A percentile compares a stretch with the other conserved stretches of the same genome.
phyloP scores from a whole-genome alignment of 2,888 invertebrate species.

The Drosophila atripex region DNA sequence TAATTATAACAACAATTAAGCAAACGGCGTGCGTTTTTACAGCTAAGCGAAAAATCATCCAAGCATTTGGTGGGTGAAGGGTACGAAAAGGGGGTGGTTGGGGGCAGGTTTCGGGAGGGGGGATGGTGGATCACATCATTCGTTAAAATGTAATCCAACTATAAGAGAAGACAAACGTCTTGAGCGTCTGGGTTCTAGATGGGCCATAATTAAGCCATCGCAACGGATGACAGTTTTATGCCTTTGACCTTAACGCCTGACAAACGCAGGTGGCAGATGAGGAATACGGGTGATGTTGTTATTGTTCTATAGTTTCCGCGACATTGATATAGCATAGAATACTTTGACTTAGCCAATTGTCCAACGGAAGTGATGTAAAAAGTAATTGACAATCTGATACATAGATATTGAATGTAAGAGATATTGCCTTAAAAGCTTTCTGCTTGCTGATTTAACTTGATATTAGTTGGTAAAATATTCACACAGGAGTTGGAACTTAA shows the following conservation, averaged over 20 bases:
- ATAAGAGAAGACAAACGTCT: slow-evolving; percentile 23
- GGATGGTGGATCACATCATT: slow-evolving; percentile 44
- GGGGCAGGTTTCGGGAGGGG: neutral
- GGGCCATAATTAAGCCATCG: slow-evolving; percentile 48
- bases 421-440: neutral
- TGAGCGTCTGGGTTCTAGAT: slow-evolving; percentile 31
- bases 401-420: neutral
- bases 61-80: slow-evolving; percentile 53
- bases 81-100: neutral
- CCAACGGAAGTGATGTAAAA: slow-evolving; percentile 1
- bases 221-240: slow-evolving; percentile 65
- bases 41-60: slow-evolving; percentile 68
- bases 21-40: slow-evolving; percentile 80
- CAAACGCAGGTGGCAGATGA: slow-evolving; percentile 34
- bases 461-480: too few species aligned
- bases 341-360: neutral
- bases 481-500: too few species aligned
- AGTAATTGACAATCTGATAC: neutral
- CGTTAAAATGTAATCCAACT: slow-evolving; percentile 59
- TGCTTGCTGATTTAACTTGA: too few species aligned
- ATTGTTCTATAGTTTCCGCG: slow-evolving; percentile 31
- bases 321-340: slow-evolving; percentile 4
- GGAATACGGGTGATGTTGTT: neutral
- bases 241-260: slow-evolving; percentile 74
- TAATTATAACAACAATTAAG: slow-evolving; percentile 81